phyloP scores from a whole-genome alignment of 2,888 invertebrate species.

The Helobdella robusta region DNA sequence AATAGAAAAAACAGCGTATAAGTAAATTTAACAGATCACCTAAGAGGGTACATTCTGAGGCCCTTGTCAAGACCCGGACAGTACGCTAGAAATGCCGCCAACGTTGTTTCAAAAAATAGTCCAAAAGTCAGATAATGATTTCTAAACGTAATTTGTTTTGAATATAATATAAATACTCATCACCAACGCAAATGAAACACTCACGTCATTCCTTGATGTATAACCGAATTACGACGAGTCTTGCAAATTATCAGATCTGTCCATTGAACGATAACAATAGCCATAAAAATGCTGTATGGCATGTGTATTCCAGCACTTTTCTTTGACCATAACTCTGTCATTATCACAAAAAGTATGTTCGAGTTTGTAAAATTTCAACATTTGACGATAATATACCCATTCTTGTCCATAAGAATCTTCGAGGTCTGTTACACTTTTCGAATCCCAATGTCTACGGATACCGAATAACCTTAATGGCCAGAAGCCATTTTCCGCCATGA shows the following conservation, averaged over 20 bases:
- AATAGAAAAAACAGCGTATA: background rate
- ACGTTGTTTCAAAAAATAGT: conserved; percentile 50
- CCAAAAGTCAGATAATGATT: conserved; percentile 50
- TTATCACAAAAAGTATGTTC: background rate
- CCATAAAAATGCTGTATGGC: conserved; percentile 39
- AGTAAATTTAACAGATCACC: conserved; percentile 39
- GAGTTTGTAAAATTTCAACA: background rate
- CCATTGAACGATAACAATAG: conserved; percentile 39
- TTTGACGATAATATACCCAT: conserved; percentile 29
- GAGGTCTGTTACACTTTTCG: conserved; percentile 93
- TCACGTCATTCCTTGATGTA: conserved; percentile 38
- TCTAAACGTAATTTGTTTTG: conserved; percentile 36
- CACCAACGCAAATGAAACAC: conserved; percentile 4
- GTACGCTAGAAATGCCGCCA: conserved; percentile 49
- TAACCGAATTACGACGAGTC: conserved; percentile 38
- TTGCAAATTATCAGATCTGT: conserved; percentile 37
- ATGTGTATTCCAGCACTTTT: conserved; percentile 38
- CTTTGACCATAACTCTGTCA: conserved; percentile 48
- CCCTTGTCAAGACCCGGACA: conserved; percentile 50
- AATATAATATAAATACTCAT: background rate
- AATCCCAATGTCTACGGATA: conserved; percentile 94
- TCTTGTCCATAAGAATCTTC: conserved; percentile 64
- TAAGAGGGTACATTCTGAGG: conserved; percentile 50
- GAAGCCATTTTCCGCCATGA: conserved; percentile 99
- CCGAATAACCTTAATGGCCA: conserved; percentile 79